Percentiles rank a stretch among this genome's conserved stretches.
These are phyloP conservation scores for Erinaceus europaeus DNA, from an alignment of 2,113 vertebrate genomes.

Conservation along the genomic window DNA sequence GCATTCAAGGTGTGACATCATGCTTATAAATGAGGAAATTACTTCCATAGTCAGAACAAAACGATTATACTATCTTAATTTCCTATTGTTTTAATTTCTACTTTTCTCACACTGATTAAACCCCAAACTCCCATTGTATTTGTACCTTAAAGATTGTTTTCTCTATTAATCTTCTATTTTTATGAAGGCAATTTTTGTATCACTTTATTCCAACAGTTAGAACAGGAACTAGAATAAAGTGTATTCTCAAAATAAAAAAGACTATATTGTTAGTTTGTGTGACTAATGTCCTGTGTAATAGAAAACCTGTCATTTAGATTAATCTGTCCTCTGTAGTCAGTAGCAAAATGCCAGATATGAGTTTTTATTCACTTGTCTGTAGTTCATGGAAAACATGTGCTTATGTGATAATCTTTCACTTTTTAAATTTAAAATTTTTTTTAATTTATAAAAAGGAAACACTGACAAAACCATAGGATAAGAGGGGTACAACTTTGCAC, in stretches of 20 bases:
- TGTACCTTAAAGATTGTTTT: not conserved
- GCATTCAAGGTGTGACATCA: accelerated
- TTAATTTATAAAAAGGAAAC: too few relatives aligned
- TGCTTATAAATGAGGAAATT: not conserved
- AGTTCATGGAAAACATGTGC: not conserved
- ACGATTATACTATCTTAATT: too few relatives aligned
- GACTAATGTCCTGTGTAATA: too few relatives aligned
- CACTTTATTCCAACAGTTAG: not conserved
- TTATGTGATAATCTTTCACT: not conserved
- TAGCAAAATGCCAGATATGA: not conserved
- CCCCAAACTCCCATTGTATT: not conserved
- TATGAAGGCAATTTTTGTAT: not conserved
- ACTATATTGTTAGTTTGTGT: not conserved
- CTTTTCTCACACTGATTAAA: not conserved
- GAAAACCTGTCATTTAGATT: not conserved
- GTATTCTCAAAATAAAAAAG: not conserved
- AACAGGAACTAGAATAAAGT: not conserved
- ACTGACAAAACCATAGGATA: too few relatives aligned
- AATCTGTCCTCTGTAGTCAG: not conserved
- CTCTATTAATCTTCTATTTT: not conserved
- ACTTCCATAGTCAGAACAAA: not conserved
- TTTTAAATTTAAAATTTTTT: not conserved
- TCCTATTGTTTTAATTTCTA: too few relatives aligned
- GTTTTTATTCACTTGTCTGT: not conserved
- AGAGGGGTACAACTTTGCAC: too few relatives aligned